Percentiles rank a stretch among this genome's conserved stretches.
phyloP scores from a whole-genome alignment of 2,113 vertebrate genomes.

The Cinclus cinclus region DNA sequence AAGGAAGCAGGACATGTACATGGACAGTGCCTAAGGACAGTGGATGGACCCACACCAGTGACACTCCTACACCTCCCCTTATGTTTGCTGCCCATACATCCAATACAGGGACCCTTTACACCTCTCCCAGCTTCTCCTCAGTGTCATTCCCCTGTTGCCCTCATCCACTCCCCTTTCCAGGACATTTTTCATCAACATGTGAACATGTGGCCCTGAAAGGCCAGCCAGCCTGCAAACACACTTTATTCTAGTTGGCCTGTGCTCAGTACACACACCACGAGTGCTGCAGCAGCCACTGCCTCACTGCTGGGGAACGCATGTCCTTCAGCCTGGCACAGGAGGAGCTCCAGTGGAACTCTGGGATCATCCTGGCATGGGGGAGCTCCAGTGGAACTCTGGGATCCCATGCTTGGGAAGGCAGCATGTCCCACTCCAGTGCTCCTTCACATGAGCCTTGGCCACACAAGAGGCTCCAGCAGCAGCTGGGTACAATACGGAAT shows the following conservation, averaged over 20 bases:
- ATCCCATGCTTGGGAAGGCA: not conserved
- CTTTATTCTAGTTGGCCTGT: not conserved
- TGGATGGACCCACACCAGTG: not conserved
- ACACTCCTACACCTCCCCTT: not conserved
- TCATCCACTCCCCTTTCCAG: not conserved
- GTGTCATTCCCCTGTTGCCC: not conserved
- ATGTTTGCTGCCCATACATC: not conserved
- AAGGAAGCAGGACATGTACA: not conserved
- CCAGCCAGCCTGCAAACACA: not conserved
- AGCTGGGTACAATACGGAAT: not conserved
- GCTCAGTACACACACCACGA: not conserved
- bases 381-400: not conserved
- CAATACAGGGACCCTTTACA: not conserved
- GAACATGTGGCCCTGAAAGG: not conserved
- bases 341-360: not conserved
- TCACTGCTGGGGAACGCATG: no score
- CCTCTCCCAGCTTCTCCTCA: not conserved
- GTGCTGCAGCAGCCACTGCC: fast-evolving
- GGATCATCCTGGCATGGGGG: no score
- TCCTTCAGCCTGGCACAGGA: no score
- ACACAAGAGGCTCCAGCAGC: not conserved
- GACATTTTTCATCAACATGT: not conserved
- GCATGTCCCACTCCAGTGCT: fast-evolving
- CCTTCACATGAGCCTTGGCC: not conserved
- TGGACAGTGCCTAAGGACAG: not conserved